These are phyloP conservation scores for Allolobophora icterica DNA, from an alignment of 2,888 invertebrate genomes.

Conservation along the genomic window DNA sequence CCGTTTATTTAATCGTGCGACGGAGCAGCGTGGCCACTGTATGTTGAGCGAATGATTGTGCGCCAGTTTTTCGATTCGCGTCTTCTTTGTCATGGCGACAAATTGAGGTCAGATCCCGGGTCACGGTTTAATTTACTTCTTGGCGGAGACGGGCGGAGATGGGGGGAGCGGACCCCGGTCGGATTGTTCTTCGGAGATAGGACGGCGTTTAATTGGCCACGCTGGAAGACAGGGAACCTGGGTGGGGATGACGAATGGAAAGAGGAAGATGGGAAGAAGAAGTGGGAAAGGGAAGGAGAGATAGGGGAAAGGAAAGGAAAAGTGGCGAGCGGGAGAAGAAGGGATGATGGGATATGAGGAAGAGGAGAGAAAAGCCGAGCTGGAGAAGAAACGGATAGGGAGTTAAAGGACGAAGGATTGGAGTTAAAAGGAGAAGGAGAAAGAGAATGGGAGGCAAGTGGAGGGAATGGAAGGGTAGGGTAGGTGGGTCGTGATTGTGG, in stretches of 20 bases:
- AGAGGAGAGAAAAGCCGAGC: no score
- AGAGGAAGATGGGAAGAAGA: background rate
- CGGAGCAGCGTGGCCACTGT: background rate
- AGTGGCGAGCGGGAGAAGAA: background rate
- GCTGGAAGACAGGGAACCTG: background rate
- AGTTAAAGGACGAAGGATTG: no score
- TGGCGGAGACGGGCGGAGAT: background rate
- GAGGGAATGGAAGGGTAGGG: no score
- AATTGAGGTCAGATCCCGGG: conserved; percentile 26
- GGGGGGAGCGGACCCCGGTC: background rate
- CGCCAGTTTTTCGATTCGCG: background rate
- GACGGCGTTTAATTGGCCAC: background rate
- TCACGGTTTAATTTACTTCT: conserved; percentile 21
- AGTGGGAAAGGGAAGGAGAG: background rate
- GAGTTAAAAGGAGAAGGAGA: no score
- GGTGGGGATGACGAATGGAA: background rate
- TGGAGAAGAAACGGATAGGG: no score
- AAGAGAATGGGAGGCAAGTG: no score
- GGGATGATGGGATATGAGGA: no score
- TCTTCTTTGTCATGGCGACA: background rate
- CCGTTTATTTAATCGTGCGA: background rate
- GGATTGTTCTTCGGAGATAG: background rate
- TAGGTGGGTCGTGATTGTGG: no score
- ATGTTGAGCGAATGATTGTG: background rate
- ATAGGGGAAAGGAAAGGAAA: background rate